A percentile compares a stretch with the other conserved stretches of the same genome.
Conservation (phyloP, 1,140 invertebrate species). For the Tribolium castaneum region DNA sequence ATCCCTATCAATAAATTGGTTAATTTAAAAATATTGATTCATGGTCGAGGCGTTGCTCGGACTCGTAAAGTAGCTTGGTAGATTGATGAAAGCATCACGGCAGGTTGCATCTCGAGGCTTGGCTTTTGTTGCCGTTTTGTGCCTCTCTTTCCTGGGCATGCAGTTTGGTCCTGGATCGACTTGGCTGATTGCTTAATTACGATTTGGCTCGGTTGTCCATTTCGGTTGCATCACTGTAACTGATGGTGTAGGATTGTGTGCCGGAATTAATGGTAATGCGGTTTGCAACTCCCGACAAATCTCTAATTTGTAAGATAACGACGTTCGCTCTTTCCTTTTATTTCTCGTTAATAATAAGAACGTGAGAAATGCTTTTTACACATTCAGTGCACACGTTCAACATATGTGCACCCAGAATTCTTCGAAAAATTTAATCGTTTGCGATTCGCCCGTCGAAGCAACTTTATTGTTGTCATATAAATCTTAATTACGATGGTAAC, state of each 20-base stretch:
- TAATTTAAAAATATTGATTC: slow-evolving; percentile 62
- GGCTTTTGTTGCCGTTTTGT: slow-evolving; percentile 28
- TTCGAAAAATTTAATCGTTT: neutral
- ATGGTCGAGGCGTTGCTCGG: slow-evolving; percentile 55
- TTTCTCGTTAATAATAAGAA: neutral
- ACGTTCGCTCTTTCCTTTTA: neutral
- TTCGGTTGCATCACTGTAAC: slow-evolving; percentile 26
- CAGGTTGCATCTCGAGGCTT: slow-evolving; percentile 23
- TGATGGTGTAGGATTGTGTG: slow-evolving; percentile 20
- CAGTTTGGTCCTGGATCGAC: slow-evolving; percentile 17
- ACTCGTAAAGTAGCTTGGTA: slow-evolving; percentile 54
- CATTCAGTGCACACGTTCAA: neutral
- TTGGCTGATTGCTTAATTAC: slow-evolving; percentile 32
- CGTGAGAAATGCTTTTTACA: slow-evolving; percentile 8
- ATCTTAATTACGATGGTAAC: slow-evolving; percentile 41
- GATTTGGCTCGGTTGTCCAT: slow-evolving; percentile 26
- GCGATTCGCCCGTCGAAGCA: slow-evolving; percentile 11
- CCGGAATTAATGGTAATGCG: slow-evolving; percentile 17
- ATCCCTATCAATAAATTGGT: slow-evolving; percentile 61
- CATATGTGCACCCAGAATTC: neutral
- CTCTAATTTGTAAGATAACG: slow-evolving; percentile 1
- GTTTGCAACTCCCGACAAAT: neutral
- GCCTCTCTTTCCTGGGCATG: slow-evolving; percentile 16
- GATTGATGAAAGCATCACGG: slow-evolving; percentile 45
- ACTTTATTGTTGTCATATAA: slow-evolving; percentile 37